These are phyloP conservation scores for Chaetoderma sp. DNA, from an alignment of 2,888 invertebrate genomes.

Conservation along the genomic window DNA sequence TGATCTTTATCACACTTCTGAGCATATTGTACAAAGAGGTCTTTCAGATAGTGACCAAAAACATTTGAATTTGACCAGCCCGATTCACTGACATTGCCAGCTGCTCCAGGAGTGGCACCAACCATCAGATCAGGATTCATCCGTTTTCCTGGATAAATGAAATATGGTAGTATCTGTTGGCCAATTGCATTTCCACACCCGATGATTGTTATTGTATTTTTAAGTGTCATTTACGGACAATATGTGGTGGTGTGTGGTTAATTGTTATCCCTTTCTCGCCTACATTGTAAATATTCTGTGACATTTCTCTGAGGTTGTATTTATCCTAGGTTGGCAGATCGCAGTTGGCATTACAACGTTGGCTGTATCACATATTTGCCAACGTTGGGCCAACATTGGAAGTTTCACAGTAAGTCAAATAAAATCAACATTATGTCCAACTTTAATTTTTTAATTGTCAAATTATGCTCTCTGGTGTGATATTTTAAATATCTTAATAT, in stretches of 20 bases:
- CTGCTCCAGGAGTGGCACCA: conserved; percentile 36
- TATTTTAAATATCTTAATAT: no score
- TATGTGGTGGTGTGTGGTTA: conserved; percentile 11
- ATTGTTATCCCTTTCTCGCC: conserved; percentile 33
- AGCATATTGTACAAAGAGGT: conserved; percentile 38
- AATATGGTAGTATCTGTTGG: conserved; percentile 35
- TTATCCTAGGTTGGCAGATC: conserved; percentile 25
- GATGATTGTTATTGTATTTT: conserved; percentile 39
- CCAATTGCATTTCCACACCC: no score
- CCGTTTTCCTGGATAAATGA: conserved; percentile 36
- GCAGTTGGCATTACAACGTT: no score
- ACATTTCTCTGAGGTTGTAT: conserved; percentile 24
- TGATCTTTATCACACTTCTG: conserved; percentile 26
- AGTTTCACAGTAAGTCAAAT: no score
- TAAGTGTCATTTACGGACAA: conserved; percentile 28
- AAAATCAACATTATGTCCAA: conserved; percentile 6
- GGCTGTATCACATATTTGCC: conserved; percentile 20
- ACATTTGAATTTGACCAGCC: conserved; percentile 29
- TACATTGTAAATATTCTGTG: conserved; percentile 31
- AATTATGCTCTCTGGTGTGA: no score
- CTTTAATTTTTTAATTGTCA: no score
- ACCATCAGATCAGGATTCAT: conserved; percentile 30
- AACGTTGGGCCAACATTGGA: no score
- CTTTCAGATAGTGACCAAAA: conserved; percentile 35
- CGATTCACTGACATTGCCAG: conserved; percentile 19